These are phyloP conservation scores for Latrodectus hesperus DNA, from an alignment of 2,888 invertebrate species.

Conservation along the genomic window DNA sequence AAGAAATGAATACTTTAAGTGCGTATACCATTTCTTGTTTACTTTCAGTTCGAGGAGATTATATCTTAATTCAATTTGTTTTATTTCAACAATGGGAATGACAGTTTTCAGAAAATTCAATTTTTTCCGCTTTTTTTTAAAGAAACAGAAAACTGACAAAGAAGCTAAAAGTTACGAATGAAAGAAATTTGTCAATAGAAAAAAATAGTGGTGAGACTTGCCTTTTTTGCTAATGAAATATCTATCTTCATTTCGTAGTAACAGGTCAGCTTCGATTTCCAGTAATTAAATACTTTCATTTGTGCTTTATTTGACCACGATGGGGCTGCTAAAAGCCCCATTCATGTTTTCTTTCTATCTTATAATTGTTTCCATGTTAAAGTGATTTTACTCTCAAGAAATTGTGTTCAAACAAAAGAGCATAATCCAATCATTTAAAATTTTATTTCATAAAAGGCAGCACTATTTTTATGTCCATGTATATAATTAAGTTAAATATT, in stretches of 20 bases:
- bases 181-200: constrained; percentile 43
- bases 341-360: constrained; percentile 6
- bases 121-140: not conserved
- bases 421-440: too few relatives aligned
- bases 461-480: too few relatives aligned
- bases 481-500: too few relatives aligned
- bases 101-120: constrained; percentile 9
- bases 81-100: constrained; percentile 44
- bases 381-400: too few relatives aligned
- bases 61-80: constrained; percentile 48
- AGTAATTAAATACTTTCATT: constrained; percentile 51
- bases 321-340: constrained; percentile 17
- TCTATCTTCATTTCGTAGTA: constrained; percentile 43
- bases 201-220: not conserved
- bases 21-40: constrained; percentile 14
- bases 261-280: constrained; percentile 19
- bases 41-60: constrained; percentile 30
- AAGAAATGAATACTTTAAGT: too few relatives aligned
- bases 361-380: constrained; percentile 34
- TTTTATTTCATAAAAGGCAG: too few relatives aligned
- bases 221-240: constrained; percentile 37
- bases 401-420: too few relatives aligned
- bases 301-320: constrained; percentile 38
- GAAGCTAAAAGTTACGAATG: constrained; percentile 16
- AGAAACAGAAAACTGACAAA: constrained; percentile 21